Percentiles rank a stretch among this genome's conserved stretches.
Conservation (phyloP, 2,888 invertebrate genomes). For the Megastigmus dorsalis region DNA sequence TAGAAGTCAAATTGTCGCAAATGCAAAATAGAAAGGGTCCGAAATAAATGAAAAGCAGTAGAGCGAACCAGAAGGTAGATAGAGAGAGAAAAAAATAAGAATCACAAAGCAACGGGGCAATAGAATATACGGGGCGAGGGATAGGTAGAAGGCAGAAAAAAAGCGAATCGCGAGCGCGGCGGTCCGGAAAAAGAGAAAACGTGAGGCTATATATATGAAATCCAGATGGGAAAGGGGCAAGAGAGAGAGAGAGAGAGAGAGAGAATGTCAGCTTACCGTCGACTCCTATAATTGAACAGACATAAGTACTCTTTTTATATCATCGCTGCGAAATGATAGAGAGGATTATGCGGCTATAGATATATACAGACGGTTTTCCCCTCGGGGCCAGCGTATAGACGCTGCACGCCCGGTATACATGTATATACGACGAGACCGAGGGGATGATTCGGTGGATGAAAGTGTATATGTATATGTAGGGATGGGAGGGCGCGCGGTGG, state of each 20-base stretch:
- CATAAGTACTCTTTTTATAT: constrained; percentile 70
- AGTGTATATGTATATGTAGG: neutral
- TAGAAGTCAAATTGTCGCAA: neutral
- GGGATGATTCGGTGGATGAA: constrained; percentile 26
- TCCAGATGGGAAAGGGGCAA: neutral
- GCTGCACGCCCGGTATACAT: neutral
- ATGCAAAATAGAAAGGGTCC: constrained; percentile 1
- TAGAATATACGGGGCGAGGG: neutral
- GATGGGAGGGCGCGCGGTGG: neutral
- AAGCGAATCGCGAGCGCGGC: no score
- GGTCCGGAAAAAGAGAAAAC: constrained; percentile 2
- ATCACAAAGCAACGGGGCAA: neutral
- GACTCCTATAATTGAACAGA: constrained; percentile 61
- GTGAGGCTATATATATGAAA: constrained; percentile 24
- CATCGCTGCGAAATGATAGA: constrained; percentile 68
- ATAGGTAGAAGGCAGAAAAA: no score
- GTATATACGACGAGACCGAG: no score
- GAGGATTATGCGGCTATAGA: constrained; percentile 65
- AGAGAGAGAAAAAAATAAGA: neutral
- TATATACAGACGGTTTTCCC: neutral
- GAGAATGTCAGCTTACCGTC: constrained; percentile 47
- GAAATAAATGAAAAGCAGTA: neutral
- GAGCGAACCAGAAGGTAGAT: neutral
- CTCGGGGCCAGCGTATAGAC: neutral
- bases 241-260: neutral